Evolutionary conservation across 1,140 invertebrate species (phyloP).

Genomic region (Diabrotica virgifera): DNA sequence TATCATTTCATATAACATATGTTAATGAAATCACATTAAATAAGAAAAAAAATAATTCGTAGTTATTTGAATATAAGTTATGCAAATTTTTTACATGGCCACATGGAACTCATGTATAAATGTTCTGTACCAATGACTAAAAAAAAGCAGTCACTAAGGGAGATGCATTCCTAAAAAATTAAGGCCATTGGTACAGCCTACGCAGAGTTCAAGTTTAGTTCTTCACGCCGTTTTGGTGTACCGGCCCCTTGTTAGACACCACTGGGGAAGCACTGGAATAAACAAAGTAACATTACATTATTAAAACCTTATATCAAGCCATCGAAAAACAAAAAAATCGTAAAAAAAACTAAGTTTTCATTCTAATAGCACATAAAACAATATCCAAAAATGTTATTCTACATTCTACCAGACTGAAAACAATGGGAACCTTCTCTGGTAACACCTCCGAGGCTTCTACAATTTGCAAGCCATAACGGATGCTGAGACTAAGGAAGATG

Average conservation of each 20-base stretch:
- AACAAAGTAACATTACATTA: constrained; percentile 13
- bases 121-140: constrained; percentile 39
- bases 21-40: constrained; percentile 46
- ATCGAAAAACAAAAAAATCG: no score
- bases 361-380: no score
- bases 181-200: constrained; percentile 40
- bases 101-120: constrained; percentile 40
- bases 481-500: no score
- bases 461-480: no score
- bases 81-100: constrained; percentile 40
- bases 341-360: no score
- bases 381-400: no score
- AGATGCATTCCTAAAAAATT: constrained; percentile 21
- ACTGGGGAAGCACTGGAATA: constrained; percentile 25
- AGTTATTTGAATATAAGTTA: constrained; percentile 37
- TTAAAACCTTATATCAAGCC: no score
- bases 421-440: no score
- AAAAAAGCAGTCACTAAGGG: constrained; percentile 7
- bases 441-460: no score
- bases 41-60: constrained; percentile 41
- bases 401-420: no score
- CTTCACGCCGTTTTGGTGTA: constrained; percentile 38
- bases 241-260: constrained; percentile 26
- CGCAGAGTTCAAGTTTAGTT: constrained; percentile 38
- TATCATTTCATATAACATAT: constrained; percentile 46